A percentile compares a stretch with the other conserved stretches of the same genome.
These are phyloP conservation scores for Toxostoma redivivum DNA, from an alignment of 2,113 vertebrate genomes.

Conservation along the genomic window DNA sequence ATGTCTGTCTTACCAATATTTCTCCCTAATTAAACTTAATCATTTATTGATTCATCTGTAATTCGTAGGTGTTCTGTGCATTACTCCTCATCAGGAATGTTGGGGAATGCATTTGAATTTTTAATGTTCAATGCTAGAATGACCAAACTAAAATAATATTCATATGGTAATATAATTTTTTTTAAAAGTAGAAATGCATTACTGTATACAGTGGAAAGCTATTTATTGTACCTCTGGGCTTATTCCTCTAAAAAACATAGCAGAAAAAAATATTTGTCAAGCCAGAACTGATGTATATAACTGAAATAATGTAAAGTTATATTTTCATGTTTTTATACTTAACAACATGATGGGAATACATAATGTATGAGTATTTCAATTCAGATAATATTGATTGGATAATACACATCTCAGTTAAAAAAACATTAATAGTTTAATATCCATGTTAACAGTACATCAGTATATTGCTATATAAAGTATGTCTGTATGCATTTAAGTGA, in stretches of 20 bases:
- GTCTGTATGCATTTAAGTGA: conserved; percentile 80
- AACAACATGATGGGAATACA: conserved; percentile 71
- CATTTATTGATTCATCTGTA: background rate
- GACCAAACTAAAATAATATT: conserved; percentile 74
- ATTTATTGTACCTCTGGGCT: conserved; percentile 77
- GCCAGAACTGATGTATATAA: conserved; percentile 81
- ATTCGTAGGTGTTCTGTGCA: conserved; percentile 20
- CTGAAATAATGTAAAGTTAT: conserved; percentile 84
- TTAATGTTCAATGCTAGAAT: conserved; percentile 63
- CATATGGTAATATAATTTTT: conserved; percentile 59
- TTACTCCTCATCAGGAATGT: conserved; percentile 64
- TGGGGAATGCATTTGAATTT: conserved; percentile 60
- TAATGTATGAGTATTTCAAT: conserved; percentile 76
- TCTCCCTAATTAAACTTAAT: background rate
- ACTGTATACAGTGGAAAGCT: conserved; percentile 63
- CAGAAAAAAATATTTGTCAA: conserved; percentile 70
- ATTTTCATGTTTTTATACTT: conserved; percentile 87
- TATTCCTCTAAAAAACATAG: conserved; percentile 72
- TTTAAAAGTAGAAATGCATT: conserved; percentile 43
- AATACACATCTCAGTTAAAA: conserved; percentile 70
- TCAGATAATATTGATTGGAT: conserved; percentile 72
- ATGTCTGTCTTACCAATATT: background rate
- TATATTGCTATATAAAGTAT: conserved; percentile 78
- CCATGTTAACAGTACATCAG: conserved; percentile 75
- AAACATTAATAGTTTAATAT: conserved; percentile 77